Conservation (phyloP, 92 coral and sea anemone genomes). For the Muricea muricata region DNA sequence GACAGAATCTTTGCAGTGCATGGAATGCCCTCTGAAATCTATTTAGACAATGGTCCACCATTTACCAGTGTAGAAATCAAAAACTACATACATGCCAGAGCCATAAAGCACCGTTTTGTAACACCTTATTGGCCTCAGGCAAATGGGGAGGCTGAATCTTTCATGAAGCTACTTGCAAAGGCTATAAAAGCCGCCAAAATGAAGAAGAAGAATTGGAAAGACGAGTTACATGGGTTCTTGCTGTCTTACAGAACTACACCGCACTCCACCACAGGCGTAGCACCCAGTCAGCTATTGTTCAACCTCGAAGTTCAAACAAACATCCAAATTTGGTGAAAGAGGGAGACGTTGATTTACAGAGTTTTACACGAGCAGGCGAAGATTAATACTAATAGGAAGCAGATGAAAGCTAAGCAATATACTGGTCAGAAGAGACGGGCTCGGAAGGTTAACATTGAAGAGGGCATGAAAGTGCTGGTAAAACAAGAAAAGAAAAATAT, state of each 20-base stretch:
- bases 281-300: neutral
- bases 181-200: conserved; percentile 3
- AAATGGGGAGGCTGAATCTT: conserved; percentile 4
- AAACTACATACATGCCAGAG: neutral
- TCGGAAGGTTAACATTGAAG: too few species aligned
- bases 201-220: neutral
- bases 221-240: neutral
- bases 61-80: neutral
- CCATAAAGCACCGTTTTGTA: neutral
- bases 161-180: neutral
- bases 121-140: conserved; percentile 28
- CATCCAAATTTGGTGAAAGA: neutral
- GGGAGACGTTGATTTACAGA: neutral
- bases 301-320: conserved; percentile 3
- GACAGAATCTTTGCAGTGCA: conserved; percentile 25
- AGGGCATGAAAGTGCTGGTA: too few species aligned
- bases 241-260: conserved; percentile 1
- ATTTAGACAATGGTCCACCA: conserved; percentile 4
- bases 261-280: conserved; percentile 13
- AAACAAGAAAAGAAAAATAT: too few species aligned
- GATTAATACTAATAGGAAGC: too few species aligned
- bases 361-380: too few species aligned
- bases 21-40: conserved; percentile 14
- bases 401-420: too few species aligned
- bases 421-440: too few species aligned